These are phyloP conservation scores for Hoplias malabaricus DNA, from an alignment of 2,113 vertebrate genomes.

Conservation along the genomic window DNA sequence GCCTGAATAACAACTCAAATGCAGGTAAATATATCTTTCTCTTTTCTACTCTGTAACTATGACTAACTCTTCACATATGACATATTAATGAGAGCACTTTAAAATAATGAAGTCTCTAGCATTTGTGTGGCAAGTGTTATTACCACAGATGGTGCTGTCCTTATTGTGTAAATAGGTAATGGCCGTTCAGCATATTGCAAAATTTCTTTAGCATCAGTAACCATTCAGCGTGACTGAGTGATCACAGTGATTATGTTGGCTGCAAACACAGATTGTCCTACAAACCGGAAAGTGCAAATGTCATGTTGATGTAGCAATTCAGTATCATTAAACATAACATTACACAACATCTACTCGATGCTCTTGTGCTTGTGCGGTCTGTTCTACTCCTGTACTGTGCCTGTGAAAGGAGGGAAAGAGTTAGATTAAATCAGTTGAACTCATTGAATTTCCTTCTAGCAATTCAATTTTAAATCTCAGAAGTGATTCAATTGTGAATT, in stretches of 20 bases:
- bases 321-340: background rate
- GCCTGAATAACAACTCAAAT: background rate
- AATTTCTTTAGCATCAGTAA: slow-evolving; percentile 1
- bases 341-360: background rate
- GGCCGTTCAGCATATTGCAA: background rate
- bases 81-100: background rate
- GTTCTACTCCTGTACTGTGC: background rate
- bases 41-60: too few species aligned
- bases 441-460: slow-evolving; percentile 36
- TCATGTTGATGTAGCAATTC: background rate
- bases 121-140: background rate
- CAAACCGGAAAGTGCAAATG: background rate
- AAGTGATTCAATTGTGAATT: slow-evolving; percentile 7
- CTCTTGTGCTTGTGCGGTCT: background rate
- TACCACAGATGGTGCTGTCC: background rate
- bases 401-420: background rate
- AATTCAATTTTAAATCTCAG: slow-evolving; percentile 44
- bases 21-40: background rate
- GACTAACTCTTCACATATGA: too few species aligned
- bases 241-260: slow-evolving; percentile 5
- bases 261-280: background rate
- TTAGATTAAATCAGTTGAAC: slow-evolving; percentile 14
- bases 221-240: background rate
- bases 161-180: background rate
- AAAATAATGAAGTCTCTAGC: background rate